Evolutionary conservation across 2,113 vertebrate genomes (phyloP).

Genomic region (Neoarius graeffei): DNA sequence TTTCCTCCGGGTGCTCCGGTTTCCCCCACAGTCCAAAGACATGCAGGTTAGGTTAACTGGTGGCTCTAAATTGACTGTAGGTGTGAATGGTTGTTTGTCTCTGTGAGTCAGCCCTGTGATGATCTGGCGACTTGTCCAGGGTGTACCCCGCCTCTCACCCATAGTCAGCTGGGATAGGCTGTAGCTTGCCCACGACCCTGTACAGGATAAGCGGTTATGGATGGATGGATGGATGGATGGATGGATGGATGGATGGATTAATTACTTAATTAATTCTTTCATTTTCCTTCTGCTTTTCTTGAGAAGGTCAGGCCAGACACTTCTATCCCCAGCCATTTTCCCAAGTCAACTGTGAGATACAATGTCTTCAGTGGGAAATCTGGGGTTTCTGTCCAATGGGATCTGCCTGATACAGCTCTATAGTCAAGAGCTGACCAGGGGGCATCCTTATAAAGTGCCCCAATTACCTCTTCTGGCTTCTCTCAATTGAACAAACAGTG

Average conservation of each 20-base stretch:
- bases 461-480: not conserved
- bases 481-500: not conserved
- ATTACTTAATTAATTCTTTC: not conserved
- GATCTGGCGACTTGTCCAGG: no score
- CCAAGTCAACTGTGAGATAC: not conserved
- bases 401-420: not conserved
- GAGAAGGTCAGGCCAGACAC: not conserved
- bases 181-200: no score
- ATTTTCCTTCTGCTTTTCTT: not conserved
- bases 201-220: no score
- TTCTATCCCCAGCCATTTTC: not conserved
- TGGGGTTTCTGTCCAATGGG: not conserved
- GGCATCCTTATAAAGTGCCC: not conserved
- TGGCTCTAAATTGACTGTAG: no score
- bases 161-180: no score
- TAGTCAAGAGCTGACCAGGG: not conserved
- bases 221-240: not conserved
- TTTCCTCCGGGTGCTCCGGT: no score
- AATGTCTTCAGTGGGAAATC: not conserved
- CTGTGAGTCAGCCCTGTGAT: no score
- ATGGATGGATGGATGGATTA: not conserved
- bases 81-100: no score
- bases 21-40: no score
- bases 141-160: no score
- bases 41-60: no score